Percentiles rank a stretch among this genome's conserved stretches.
Evolutionary conservation across 2,888 invertebrate species (phyloP).

Genomic region (Plebejus argus): DNA sequence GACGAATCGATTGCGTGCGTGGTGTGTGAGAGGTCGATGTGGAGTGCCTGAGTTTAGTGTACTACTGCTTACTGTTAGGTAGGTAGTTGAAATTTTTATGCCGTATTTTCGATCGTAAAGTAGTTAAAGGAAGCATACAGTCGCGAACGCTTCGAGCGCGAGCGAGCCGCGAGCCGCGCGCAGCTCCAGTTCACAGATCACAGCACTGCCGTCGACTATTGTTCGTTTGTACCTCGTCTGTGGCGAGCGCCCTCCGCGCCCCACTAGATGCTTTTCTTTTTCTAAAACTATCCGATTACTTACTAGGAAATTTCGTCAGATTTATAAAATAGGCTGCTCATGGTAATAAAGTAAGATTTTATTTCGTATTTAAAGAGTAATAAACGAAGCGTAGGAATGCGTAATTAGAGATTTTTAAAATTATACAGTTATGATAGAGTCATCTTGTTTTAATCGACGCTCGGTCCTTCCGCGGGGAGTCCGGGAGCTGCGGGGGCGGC

Average conservation of each 20-base stretch:
- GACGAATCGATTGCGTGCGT: conserved; percentile 75
- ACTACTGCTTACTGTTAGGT: conserved; percentile 81
- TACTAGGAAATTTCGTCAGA: conserved; percentile 77
- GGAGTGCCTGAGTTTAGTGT: conserved; percentile 78
- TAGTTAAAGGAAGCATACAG: conserved; percentile 74
- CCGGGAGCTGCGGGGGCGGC: conserved; percentile 36
- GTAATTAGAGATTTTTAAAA: conserved; percentile 81
- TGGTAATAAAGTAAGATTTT: conserved; percentile 79
- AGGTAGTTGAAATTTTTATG: conserved; percentile 80
- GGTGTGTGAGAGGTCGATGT: conserved; percentile 76
- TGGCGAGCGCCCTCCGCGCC: conserved; percentile 39
- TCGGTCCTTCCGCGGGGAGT: conserved; percentile 52
- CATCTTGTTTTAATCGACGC: conserved; percentile 66
- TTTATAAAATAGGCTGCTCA: conserved; percentile 81
- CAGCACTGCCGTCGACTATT: conserved; percentile 52
- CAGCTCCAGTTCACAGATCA: conserved; percentile 32
- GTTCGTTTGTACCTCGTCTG: conserved; percentile 37
- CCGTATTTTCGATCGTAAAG: conserved; percentile 78
- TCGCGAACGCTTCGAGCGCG: conserved; percentile 62
- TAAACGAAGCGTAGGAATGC: conserved; percentile 80
- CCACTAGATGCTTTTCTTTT: conserved; percentile 74
- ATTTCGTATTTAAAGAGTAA: conserved; percentile 81
- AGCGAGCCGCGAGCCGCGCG: conserved; percentile 31
- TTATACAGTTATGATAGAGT: conserved; percentile 80
- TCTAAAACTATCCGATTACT: conserved; percentile 72